phyloP scores from a whole-genome alignment of 2,888 invertebrate species.

The Metopia argyrocephala region DNA sequence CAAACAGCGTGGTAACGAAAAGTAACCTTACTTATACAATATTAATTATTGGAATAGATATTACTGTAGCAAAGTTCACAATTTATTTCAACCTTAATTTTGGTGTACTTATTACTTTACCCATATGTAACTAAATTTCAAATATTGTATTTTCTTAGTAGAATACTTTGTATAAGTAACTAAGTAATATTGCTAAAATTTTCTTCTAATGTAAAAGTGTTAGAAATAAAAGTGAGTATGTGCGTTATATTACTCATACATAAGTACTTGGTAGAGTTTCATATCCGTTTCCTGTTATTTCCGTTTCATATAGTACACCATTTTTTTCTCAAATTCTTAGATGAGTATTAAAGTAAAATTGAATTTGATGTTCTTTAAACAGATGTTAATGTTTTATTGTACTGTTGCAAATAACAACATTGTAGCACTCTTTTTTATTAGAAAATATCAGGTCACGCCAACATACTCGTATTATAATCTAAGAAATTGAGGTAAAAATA shows the following conservation, averaged over 20 bases:
- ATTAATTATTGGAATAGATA: no score
- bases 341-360: conserved; percentile 32
- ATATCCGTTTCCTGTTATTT: conserved; percentile 60
- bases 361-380: conserved; percentile 64
- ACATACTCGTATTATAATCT: neutral
- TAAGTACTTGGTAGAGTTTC: conserved; percentile 50
- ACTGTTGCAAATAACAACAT: conserved; percentile 38
- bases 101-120: no score
- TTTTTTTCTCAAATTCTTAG: neutral
- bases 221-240: neutral
- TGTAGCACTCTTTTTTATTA: neutral
- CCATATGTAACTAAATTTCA: conserved; percentile 33
- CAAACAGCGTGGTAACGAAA: no score
- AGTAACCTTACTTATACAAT: no score
- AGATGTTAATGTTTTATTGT: conserved; percentile 64
- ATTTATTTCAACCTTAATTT: no score
- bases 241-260: neutral
- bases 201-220: neutral
- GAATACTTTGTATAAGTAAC: conserved; percentile 8
- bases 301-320: conserved; percentile 53
- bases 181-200: neutral
- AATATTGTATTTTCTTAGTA: conserved; percentile 3
- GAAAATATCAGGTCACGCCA: conserved; percentile 13
- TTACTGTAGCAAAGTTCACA: no score
- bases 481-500: no score